A percentile compares a stretch with the other conserved stretches of the same genome.
These are phyloP conservation scores for Apis mellifera DNA, from an alignment of 1,140 invertebrate genomes.

Conservation along the genomic window Amel_HAv3.1 CM009934.2:10246001-10246500, in stretches of 20 bases:
- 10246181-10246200: neutral
- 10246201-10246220: neutral
- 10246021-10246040: neutral
- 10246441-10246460: constrained; percentile 94
- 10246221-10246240: neutral
- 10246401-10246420: constrained; percentile 62
- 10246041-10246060: constrained; percentile 9
- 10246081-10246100: constrained; percentile 70
- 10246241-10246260: constrained; percentile 63
- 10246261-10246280: constrained; percentile 74
- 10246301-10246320: constrained; percentile 79
- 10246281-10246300: constrained; percentile 79
- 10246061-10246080: constrained; percentile 79
- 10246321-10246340: constrained; percentile 77
- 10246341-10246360: constrained; percentile 63
- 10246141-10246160: neutral
- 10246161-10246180: neutral
- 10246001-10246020: neutral
- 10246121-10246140: constrained; percentile 26
- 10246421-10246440: constrained; percentile 88
- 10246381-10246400: neutral
- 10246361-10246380: neutral
- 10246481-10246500: constrained; percentile 96
- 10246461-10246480: constrained; percentile 96
- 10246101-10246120: constrained; percentile 39